Conservation (phyloP, 2,888 invertebrate genomes). For the Hermaeophaga mercurialis region DNA sequence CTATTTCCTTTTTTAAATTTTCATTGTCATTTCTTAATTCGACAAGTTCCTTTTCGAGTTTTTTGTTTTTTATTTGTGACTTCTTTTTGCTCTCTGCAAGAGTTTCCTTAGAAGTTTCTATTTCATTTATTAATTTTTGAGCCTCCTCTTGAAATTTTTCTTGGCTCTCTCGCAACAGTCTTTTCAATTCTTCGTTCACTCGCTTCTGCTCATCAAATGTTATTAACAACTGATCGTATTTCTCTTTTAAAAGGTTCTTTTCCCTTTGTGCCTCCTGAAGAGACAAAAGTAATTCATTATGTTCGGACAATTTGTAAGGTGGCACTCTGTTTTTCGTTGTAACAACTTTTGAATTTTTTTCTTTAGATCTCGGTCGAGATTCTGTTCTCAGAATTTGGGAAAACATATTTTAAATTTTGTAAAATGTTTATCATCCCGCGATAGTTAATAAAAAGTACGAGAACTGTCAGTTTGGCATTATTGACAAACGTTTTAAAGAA, state of each 20-base stretch:
- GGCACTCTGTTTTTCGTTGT: background rate
- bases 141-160: background rate
- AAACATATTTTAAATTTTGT: constrained; percentile 6
- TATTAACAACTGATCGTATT: background rate
- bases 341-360: background rate
- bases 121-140: background rate
- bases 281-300: background rate
- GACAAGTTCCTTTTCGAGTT: background rate
- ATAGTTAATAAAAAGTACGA: background rate
- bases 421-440: background rate
- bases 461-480: background rate
- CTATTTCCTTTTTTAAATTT: constrained; percentile 19
- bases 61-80: background rate
- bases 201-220: background rate
- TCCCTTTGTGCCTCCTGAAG: background rate
- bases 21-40: constrained; percentile 32
- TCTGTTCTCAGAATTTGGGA: background rate
- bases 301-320: background rate
- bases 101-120: background rate
- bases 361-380: background rate
- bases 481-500: too few species aligned
- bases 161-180: background rate
- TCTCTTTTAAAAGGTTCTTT: background rate
- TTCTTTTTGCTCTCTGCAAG: background rate
- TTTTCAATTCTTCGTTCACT: background rate